These are phyloP conservation scores for Furcula furcula DNA, from an alignment of 2,888 invertebrate species.

Conservation along the genomic window DNA sequence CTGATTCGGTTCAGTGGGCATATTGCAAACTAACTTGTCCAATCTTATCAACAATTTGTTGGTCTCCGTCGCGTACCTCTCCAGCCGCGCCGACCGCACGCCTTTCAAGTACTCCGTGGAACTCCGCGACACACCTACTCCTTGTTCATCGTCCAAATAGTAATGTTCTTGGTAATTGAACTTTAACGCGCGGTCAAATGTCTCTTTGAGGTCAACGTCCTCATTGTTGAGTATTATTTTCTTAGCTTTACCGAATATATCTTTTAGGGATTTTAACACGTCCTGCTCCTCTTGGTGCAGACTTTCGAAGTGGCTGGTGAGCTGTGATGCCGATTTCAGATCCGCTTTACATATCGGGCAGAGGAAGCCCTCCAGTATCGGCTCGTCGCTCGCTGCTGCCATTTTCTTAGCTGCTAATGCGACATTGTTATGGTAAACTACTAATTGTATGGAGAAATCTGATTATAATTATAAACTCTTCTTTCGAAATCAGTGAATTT, in stretches of 20 bases:
- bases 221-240: slow-evolving; percentile 70
- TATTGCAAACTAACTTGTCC: slow-evolving; percentile 92
- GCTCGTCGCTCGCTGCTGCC: slow-evolving; percentile 74
- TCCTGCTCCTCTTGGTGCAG: slow-evolving; percentile 94
- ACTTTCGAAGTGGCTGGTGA: slow-evolving; percentile 94
- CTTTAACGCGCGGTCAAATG: slow-evolving; percentile 78
- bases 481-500: no score
- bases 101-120: slow-evolving; percentile 90
- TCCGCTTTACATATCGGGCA: slow-evolving; percentile 98
- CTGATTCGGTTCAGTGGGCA: slow-evolving; percentile 87
- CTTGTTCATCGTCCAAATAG: slow-evolving; percentile 76
- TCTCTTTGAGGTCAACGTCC: slow-evolving; percentile 83
- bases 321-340: slow-evolving; percentile 90
- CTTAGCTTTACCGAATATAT: slow-evolving; percentile 94
- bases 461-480: no score
- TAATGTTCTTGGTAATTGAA: slow-evolving; percentile 60
- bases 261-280: slow-evolving; percentile 89
- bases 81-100: slow-evolving; percentile 84
- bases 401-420: slow-evolving; percentile 38
- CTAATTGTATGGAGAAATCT: no score
- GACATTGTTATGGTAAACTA: no score
- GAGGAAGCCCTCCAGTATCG: slow-evolving; percentile 94
- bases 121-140: slow-evolving; percentile 83
- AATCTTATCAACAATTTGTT: slow-evolving; percentile 97
- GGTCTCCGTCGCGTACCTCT: slow-evolving; percentile 95